Percentiles rank a stretch among this genome's conserved stretches.
phyloP scores from a whole-genome alignment of 2,888 invertebrate species.

The Philaethria dido region DNA sequence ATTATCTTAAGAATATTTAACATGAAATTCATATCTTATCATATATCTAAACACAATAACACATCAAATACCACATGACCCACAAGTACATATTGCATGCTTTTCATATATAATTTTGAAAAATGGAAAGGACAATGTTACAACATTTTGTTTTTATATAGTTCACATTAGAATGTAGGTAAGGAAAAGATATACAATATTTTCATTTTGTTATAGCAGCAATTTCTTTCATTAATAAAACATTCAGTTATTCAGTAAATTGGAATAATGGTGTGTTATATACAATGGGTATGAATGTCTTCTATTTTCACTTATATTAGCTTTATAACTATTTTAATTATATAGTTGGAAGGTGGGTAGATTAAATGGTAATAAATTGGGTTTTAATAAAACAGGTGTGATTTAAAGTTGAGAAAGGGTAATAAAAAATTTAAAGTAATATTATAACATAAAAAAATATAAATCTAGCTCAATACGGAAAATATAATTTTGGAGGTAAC shows the following conservation, averaged over 20 bases:
- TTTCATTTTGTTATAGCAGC: neutral
- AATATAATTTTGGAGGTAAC: constrained; percentile 81
- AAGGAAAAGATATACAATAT: neutral
- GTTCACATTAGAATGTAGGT: neutral
- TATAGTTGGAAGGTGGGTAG: neutral
- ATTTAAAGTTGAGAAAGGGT: constrained; percentile 23
- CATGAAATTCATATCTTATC: constrained; percentile 36
- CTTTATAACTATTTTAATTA: constrained; percentile 10
- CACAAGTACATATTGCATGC: constrained; percentile 32
- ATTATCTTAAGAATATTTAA: constrained; percentile 38
- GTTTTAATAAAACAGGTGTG: constrained; percentile 8
- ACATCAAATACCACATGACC: constrained; percentile 30
- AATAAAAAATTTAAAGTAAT: constrained; percentile 25
- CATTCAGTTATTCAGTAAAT: neutral
- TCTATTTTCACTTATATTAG: constrained; percentile 8
- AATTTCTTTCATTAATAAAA: neutral
- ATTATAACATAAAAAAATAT: constrained; percentile 45
- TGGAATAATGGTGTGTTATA: constrained; percentile 24
- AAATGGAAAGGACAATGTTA: neutral
- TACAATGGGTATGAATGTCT: constrained; percentile 28
- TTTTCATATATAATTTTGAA: constrained; percentile 2
- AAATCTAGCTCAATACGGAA: constrained; percentile 78
- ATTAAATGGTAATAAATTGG: constrained; percentile 12
- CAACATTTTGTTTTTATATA: neutral
- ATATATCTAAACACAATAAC: constrained; percentile 25